Evolutionary conservation across 1,140 invertebrate species (phyloP).

Genomic region (Ylistrum balloti): DNA sequence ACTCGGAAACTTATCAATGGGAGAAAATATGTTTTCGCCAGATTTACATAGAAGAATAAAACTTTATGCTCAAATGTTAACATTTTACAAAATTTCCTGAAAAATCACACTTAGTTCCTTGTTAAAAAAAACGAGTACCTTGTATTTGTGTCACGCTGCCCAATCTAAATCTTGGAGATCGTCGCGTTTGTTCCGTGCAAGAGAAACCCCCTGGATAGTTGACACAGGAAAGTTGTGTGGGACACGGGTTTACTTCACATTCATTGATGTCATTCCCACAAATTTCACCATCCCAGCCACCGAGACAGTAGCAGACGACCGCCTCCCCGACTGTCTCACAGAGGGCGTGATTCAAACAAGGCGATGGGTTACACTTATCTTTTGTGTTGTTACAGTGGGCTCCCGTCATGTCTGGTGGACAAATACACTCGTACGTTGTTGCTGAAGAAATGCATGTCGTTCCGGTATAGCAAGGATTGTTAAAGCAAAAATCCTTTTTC

Average conservation of each 20-base stretch:
- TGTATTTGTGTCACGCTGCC: not conserved
- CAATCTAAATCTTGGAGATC: not conserved
- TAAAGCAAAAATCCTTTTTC: constrained; percentile 46
- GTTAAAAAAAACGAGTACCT: too few species aligned
- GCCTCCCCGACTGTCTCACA: constrained; percentile 51
- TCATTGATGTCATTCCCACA: constrained; percentile 52
- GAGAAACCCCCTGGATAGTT: constrained; percentile 45
- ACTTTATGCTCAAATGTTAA: too few species aligned
- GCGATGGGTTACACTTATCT: constrained; percentile 53
- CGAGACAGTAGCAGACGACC: constrained; percentile 55
- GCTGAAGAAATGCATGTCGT: not conserved
- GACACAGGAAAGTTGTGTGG: constrained; percentile 26
- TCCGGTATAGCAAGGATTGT: not conserved
- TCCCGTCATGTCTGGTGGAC: constrained; percentile 25
- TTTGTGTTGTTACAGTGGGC: constrained; percentile 45
- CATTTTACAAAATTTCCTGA: too few species aligned
- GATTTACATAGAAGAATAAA: too few species aligned
- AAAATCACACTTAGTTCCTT: too few species aligned
- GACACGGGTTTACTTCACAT: constrained; percentile 47
- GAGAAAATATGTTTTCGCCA: too few species aligned
- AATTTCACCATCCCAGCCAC: constrained; percentile 49
- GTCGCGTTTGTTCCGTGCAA: not conserved
- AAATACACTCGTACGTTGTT: not conserved
- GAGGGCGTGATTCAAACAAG: constrained; percentile 40
- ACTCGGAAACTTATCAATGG: too few species aligned